phyloP scores from a whole-genome alignment of 1,140 invertebrate genomes.

The Dolichoris vasculosae region DNA sequence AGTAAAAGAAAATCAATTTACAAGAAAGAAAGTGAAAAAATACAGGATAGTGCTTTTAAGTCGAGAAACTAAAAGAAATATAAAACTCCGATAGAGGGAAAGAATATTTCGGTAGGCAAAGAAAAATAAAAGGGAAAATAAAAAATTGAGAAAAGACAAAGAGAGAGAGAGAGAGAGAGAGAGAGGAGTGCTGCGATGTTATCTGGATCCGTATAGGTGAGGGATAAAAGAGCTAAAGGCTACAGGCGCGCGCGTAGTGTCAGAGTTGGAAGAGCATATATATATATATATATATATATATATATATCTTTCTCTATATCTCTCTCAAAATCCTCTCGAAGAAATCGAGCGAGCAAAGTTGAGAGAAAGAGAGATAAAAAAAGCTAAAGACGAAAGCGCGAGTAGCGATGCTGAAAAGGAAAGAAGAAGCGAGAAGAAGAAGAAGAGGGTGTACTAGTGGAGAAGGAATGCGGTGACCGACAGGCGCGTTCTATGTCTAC shows the following conservation, averaged over 20 bases:
- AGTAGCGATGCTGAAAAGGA: slow-evolving; percentile 39
- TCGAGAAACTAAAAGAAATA: background rate
- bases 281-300: no score
- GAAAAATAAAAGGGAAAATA: slow-evolving; percentile 31
- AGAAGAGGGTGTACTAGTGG: slow-evolving; percentile 32
- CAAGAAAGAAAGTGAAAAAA: background rate
- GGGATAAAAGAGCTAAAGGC: slow-evolving; percentile 39
- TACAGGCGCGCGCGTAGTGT: background rate
- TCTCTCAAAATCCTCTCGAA: background rate
- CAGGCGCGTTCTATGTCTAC: slow-evolving; percentile 59
- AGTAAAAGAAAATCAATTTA: background rate
- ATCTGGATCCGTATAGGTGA: slow-evolving; percentile 14
- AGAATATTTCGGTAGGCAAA: background rate
- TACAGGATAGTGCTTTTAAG: background rate
- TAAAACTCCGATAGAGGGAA: background rate
- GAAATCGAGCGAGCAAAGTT: background rate
- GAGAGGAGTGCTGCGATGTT: slow-evolving; percentile 12
- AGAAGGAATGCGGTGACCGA: slow-evolving; percentile 68
- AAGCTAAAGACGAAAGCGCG: slow-evolving; percentile 23
- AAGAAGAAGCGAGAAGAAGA: slow-evolving; percentile 7
- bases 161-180: background rate
- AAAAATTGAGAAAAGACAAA: slow-evolving; percentile 30
- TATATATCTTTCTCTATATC: background rate
- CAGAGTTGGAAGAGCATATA: background rate
- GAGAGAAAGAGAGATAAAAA: background rate